phyloP scores from a whole-genome alignment of 2,113 vertebrate species.

The Nannobrachium achirus region DNA sequence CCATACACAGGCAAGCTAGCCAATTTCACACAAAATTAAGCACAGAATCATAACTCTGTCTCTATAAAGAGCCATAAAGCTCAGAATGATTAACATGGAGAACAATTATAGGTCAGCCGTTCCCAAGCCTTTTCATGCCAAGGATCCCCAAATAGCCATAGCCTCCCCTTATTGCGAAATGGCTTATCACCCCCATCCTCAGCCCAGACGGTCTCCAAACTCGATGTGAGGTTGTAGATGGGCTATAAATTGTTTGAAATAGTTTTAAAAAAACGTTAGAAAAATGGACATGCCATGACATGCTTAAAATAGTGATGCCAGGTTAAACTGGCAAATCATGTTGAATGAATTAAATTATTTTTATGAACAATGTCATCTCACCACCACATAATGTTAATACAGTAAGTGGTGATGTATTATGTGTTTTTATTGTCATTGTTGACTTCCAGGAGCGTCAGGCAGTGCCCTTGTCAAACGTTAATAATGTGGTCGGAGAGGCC shows the following conservation, averaged over 20 bases:
- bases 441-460: conserved; percentile 87
- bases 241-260: too few species aligned
- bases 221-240: conserved; percentile 14
- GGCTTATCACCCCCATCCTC: too few species aligned
- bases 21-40: conserved; percentile 75
- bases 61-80: conserved; percentile 41
- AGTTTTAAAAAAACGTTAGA: too few species aligned
- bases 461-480: conserved; percentile 83
- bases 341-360: too few species aligned
- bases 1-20: conserved; percentile 39
- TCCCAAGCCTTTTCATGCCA: neutral
- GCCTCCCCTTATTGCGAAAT: too few species aligned
- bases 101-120: too few species aligned
- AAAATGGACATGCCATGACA: too few species aligned
- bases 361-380: neutral
- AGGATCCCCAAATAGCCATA: too few species aligned
- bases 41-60: conserved; percentile 58
- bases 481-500: conserved; percentile 74
- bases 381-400: neutral
- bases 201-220: too few species aligned
- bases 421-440: conserved; percentile 6
- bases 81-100: conserved; percentile 46
- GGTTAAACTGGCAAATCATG: too few species aligned
- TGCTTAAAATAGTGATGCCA: too few species aligned
- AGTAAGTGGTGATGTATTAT: neutral